These are phyloP conservation scores for Protaetia brevitarsis DNA, from an alignment of 1,140 invertebrate species.

Conservation along the genomic window DNA sequence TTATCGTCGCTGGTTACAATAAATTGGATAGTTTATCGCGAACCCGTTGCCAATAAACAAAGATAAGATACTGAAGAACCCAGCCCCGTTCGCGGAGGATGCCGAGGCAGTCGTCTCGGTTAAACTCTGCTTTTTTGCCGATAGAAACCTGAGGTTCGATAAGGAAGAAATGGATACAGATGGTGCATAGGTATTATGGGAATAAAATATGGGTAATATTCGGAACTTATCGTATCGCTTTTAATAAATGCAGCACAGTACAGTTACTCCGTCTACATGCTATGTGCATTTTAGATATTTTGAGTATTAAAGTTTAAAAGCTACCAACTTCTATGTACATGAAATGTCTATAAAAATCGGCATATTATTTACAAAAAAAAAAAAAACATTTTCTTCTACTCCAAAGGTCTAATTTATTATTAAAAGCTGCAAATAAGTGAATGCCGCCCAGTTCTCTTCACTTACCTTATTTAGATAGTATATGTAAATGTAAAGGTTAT, in stretches of 20 bases:
- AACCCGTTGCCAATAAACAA: slow-evolving; percentile 16
- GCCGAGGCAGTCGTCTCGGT: neutral
- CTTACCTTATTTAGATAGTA: no score
- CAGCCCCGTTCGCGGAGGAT: slow-evolving; percentile 5
- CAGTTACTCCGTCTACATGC: no score
- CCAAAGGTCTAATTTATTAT: no score
- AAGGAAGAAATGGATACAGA: slow-evolving; percentile 14
- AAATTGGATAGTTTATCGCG: slow-evolving; percentile 18
- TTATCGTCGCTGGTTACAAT: slow-evolving; percentile 16
- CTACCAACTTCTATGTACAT: no score
- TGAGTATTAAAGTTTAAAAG: no score
- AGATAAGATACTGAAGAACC: slow-evolving; percentile 18
- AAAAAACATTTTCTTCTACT: no score
- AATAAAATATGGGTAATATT: neutral
- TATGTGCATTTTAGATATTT: no score
- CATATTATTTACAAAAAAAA: no score
- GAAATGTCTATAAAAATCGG: no score
- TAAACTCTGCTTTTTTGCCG: slow-evolving; percentile 11
- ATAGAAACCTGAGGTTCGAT: slow-evolving; percentile 4
- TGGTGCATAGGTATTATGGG: neutral
- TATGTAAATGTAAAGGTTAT: no score
- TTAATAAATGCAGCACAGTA: neutral
- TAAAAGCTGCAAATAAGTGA: no score
- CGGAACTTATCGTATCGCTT: neutral
- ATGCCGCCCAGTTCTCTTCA: no score